Evolutionary conservation across 2,797 vertebrate genomes (phyloP).

Genomic region (Girardinus metallicus): DNA sequence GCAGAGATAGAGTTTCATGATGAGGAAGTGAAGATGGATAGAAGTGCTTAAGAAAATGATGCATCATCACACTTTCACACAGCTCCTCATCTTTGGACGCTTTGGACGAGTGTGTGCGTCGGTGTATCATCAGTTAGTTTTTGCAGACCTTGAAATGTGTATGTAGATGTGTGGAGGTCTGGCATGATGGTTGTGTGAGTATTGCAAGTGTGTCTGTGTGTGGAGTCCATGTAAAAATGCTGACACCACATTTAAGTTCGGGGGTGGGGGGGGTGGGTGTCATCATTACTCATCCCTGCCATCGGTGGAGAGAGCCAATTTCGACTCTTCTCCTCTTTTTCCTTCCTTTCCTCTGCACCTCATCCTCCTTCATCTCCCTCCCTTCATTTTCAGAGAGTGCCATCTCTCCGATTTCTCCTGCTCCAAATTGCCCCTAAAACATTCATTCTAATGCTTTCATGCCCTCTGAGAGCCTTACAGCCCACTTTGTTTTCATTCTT

Average conservation of each 20-base stretch:
- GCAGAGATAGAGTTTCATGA: conserved; percentile 30
- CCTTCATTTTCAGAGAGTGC: conserved; percentile 36
- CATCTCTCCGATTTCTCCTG: conserved; percentile 40
- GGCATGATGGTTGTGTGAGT: conserved; percentile 23
- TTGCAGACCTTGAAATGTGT: conserved; percentile 45
- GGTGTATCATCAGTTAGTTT: conserved; percentile 26
- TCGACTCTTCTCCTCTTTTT: conserved; percentile 46
- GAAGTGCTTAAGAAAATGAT: conserved; percentile 74
- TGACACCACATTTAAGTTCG: conserved; percentile 28
- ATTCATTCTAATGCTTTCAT: conserved; percentile 47
- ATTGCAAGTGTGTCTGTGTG: conserved; percentile 2
- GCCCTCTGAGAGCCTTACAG: conserved; percentile 29
- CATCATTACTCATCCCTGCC: conserved; percentile 62
- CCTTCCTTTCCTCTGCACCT: conserved; percentile 34
- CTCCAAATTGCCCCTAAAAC: conserved; percentile 37
- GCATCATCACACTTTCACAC: conserved; percentile 71
- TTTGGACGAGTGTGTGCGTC: conserved; percentile 18
- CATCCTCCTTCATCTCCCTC: conserved; percentile 36
- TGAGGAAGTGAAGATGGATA: conserved; percentile 60
- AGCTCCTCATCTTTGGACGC: conserved; percentile 51
- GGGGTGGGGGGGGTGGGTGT: conserved; percentile 19
- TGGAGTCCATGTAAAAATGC: conserved; percentile 28
- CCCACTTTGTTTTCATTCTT: conserved; percentile 17
- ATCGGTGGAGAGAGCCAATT: conserved; percentile 60
- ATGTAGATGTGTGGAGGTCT: conserved; percentile 27